These are phyloP conservation scores for Athene cunicularia DNA, from an alignment of 2,113 vertebrate species.

Conservation along the genomic window DNA sequence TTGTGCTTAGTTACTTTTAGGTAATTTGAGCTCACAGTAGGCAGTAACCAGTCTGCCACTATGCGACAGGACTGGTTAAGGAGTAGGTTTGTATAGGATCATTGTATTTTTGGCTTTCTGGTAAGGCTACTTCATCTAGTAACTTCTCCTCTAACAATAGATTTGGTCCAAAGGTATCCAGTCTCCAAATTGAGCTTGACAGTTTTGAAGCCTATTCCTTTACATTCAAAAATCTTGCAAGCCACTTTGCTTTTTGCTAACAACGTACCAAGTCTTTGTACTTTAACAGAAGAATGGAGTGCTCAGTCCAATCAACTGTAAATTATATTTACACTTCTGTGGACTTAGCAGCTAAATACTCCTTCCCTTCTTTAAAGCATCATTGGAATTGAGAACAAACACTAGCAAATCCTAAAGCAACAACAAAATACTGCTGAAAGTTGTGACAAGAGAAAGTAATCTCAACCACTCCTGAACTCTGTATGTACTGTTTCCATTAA, in stretches of 20 bases:
- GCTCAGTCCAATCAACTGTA: slow-evolving; percentile 11
- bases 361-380: slow-evolving; percentile 44
- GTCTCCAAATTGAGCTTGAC: neutral
- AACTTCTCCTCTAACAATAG: neutral
- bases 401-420: slow-evolving; percentile 11
- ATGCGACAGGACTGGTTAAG: neutral
- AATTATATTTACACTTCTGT: slow-evolving; percentile 41
- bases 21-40: slow-evolving; percentile 18
- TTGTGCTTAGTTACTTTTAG: slow-evolving; percentile 59
- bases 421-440: slow-evolving; percentile 26
- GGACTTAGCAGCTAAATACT: slow-evolving; percentile 29
- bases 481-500: neutral
- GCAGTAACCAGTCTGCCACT: slow-evolving; percentile 1
- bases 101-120: slow-evolving; percentile 17
- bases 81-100: slow-evolving; percentile 28
- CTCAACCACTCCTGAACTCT: neutral
- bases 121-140: slow-evolving; percentile 47
- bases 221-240: slow-evolving; percentile 35
- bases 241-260: slow-evolving; percentile 13
- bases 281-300: slow-evolving; percentile 26
- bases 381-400: slow-evolving; percentile 15
- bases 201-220: slow-evolving; percentile 24
- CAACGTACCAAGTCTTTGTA: neutral
- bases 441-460: neutral
- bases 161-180: slow-evolving; percentile 50